Base-by-base conservation (phyloP, 2,888 invertebrate genomes). In the Microlaimidae sp. region DNA sequence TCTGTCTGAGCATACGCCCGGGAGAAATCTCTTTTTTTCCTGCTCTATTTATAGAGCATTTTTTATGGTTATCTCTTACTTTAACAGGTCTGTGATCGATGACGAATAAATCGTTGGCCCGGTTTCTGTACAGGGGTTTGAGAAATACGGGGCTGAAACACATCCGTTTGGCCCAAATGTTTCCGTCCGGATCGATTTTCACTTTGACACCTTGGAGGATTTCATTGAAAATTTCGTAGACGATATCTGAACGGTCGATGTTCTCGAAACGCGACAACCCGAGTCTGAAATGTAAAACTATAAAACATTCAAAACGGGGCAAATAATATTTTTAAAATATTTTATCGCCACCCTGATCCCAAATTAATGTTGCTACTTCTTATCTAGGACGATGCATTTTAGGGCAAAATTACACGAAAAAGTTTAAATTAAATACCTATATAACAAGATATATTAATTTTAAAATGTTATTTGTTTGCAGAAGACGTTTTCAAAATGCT, bases 91-190 rank as follows among this genome's bases (percentile, higher is more conserved):
- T n/a, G 13, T 49, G 55, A 21, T 57, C 57, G 42, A 52, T 41
- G 25, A 51, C 26, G 26, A 57, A 54, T 27, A 58, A 28, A 41
- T 58, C 51, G 27, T 51, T 46, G 19, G 41, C 19, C 49, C 49
- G 38, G 23, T 52, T 46, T 7, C 57, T 29, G 38, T 55, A 59
- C 13, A 59, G 28, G 21, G 59, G 59, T 27, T 60, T 57, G 28
- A 58, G 45, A 27, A 53, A 57, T 2, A 58, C 55, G 38, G 59
- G 54, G 10, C 46, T 49, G 5, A 55, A 32, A 23, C 54, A 56
- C 41, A 58, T 52, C 17, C 59, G 50, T 38, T 56, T 61, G 32
- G 62, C 57, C 57, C 59, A 61, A 26, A 61, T 45, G 43, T 61
- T 62, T 2, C 61, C 61, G 21, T 56, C 57, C 17, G 56, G 55